phyloP scores from a whole-genome alignment of 2,888 invertebrate species.

The Leucophenga maculata region DNA sequence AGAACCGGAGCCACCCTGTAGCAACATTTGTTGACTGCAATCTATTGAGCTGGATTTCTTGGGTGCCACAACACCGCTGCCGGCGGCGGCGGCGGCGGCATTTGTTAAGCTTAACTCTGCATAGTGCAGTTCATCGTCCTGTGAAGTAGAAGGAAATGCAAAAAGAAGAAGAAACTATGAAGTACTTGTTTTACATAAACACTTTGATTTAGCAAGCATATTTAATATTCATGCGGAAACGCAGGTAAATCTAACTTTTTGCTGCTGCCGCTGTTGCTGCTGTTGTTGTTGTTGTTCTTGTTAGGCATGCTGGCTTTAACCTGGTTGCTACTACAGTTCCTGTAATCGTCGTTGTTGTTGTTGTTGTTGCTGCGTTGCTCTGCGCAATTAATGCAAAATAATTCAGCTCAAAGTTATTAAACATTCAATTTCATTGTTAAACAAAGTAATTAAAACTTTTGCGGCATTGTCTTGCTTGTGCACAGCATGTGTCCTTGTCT shows the following conservation, averaged over 20 bases:
- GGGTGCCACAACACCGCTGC: slow-evolving; percentile 34
- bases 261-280: neutral
- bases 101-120: slow-evolving; percentile 69
- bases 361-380: neutral
- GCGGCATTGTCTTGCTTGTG: slow-evolving; percentile 31
- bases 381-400: slow-evolving; percentile 56
- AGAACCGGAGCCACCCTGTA: slow-evolving; percentile 49
- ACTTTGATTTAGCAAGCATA: slow-evolving; percentile 15
- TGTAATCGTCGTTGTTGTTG: slow-evolving; percentile 13
- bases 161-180: neutral
- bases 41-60: slow-evolving; percentile 57
- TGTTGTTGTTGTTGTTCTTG: neutral
- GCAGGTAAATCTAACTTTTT: slow-evolving; percentile 1
- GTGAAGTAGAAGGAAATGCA: slow-evolving; percentile 16
- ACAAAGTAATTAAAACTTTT: slow-evolving; percentile 62
- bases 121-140: slow-evolving; percentile 72
- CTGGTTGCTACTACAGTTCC: neutral
- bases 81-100: slow-evolving; percentile 46
- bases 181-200: slow-evolving; percentile 15
- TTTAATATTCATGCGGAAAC: slow-evolving; percentile 20
- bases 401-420: slow-evolving; percentile 52
- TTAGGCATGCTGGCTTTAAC: neutral
- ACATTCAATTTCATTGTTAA: slow-evolving; percentile 57
- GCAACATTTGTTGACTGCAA: slow-evolving; percentile 54
- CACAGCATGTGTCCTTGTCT: slow-evolving; percentile 17